Percentiles rank a stretch among this genome's conserved stretches.
Conservation (phyloP, 2,113 vertebrate species). For the Crotalus helleri region DNA sequence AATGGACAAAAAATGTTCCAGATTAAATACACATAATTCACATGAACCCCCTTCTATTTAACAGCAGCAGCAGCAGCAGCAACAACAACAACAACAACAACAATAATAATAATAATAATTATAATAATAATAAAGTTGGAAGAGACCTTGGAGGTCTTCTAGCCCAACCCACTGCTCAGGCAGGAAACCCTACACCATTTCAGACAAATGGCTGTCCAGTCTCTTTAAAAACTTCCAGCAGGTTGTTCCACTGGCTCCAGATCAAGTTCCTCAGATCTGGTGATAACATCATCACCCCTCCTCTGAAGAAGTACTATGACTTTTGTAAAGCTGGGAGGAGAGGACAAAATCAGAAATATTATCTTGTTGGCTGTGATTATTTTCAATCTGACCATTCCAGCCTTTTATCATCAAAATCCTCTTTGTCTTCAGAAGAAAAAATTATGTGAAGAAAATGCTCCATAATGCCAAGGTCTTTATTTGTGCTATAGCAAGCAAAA, state of each 20-base stretch:
- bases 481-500: fast-evolving
- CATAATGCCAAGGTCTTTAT: fast-evolving
- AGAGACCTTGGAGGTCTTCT: too few species aligned
- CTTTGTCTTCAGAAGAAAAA: neutral
- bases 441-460: neutral
- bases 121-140: too few species aligned
- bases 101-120: fast-evolving
- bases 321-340: neutral
- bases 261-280: constrained; percentile 23
- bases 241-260: neutral
- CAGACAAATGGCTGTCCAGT: too few species aligned
- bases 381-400: neutral
- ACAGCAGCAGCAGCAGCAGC: too few species aligned
- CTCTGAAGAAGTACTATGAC: neutral
- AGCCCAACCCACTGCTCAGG: too few species aligned
- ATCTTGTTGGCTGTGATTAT: neutral
- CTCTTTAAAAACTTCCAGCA: too few species aligned
- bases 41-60: constrained; percentile 43
- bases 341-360: neutral
- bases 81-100: too few species aligned
- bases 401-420: fast-evolving
- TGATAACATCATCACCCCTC: neutral
- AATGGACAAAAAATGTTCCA: constrained; percentile 38
- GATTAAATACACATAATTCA: constrained; percentile 53
- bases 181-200: too few species aligned